phyloP scores from a whole-genome alignment of 2,888 invertebrate genomes.

The Tetropium fuscum region DNA sequence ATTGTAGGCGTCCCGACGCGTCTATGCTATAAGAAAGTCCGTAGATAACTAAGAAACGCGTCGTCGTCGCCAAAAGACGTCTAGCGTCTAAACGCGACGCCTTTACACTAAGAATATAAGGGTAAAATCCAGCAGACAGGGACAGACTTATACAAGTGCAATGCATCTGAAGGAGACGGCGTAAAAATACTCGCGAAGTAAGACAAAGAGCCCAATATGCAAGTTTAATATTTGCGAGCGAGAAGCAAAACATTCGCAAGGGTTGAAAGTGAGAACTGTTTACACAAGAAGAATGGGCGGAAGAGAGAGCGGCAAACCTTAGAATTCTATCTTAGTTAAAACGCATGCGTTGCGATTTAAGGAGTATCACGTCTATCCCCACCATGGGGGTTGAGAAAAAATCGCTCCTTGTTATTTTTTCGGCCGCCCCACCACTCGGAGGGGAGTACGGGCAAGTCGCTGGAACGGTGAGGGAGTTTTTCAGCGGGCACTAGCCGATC shows the following conservation, averaged over 20 bases:
- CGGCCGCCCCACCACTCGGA: constrained; percentile 55
- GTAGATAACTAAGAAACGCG: constrained; percentile 66
- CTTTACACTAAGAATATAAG: constrained; percentile 66
- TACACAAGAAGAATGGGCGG: constrained; percentile 59
- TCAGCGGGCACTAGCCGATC: constrained; percentile 33
- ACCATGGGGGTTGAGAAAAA: constrained; percentile 59
- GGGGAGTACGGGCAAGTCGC: constrained; percentile 45
- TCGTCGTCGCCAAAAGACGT: constrained; percentile 66
- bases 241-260: constrained; percentile 56
- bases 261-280: constrained; percentile 58
- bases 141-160: constrained; percentile 58
- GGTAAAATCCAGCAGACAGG: constrained; percentile 56
- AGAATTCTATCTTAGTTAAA: constrained; percentile 64
- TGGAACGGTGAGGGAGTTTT: constrained; percentile 41
- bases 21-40: constrained; percentile 66
- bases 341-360: constrained; percentile 64
- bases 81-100: constrained; percentile 66
- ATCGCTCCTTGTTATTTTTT: constrained; percentile 63
- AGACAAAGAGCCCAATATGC: constrained; percentile 59
- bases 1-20: constrained; percentile 60
- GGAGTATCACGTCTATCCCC: constrained; percentile 62
- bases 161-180: constrained; percentile 55
- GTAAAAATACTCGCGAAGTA: constrained; percentile 60
- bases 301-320: constrained; percentile 61
- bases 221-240: constrained; percentile 58